These are phyloP conservation scores for Vicugna pacos DNA, from an alignment of 2,113 vertebrate species.

Conservation along the genomic window DNA sequence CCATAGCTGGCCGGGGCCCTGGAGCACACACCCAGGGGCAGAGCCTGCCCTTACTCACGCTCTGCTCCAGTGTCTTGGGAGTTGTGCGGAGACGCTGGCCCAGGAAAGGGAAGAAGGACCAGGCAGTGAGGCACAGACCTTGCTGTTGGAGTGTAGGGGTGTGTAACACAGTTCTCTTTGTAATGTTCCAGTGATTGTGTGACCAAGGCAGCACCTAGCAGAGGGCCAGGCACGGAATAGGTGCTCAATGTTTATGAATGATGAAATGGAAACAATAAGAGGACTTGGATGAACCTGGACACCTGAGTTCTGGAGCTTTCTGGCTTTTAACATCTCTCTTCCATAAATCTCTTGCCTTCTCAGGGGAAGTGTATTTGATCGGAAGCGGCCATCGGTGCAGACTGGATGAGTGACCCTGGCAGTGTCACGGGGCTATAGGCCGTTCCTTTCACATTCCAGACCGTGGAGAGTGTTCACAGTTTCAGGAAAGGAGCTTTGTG, in stretches of 20 bases:
- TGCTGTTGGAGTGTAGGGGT: background rate
- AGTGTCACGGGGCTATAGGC: background rate
- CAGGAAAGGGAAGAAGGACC: constrained; percentile 35
- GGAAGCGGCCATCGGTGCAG: background rate
- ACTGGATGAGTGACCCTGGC: constrained; percentile 23
- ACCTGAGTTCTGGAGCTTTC: background rate
- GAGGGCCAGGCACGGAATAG: background rate
- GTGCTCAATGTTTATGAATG: background rate
- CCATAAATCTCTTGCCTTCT: background rate
- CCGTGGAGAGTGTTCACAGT: background rate
- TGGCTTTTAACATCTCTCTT: background rate
- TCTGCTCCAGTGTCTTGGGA: constrained; percentile 73
- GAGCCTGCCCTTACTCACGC: constrained; percentile 82
- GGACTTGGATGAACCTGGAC: background rate
- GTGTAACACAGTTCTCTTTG: background rate
- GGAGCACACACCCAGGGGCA: constrained; percentile 59
- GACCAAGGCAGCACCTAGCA: background rate
- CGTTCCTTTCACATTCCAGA: constrained; percentile 41
- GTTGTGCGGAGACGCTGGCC: constrained; percentile 53
- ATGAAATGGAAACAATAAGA: background rate
- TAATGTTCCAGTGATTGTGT: background rate
- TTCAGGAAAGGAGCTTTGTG: constrained; percentile 58
- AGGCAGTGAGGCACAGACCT: background rate
- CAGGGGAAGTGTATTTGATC: background rate
- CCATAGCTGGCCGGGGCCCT: constrained; percentile 63